Base-by-base conservation (phyloP, 2,888 invertebrate genomes). In the Operophtera brumata region DNA sequence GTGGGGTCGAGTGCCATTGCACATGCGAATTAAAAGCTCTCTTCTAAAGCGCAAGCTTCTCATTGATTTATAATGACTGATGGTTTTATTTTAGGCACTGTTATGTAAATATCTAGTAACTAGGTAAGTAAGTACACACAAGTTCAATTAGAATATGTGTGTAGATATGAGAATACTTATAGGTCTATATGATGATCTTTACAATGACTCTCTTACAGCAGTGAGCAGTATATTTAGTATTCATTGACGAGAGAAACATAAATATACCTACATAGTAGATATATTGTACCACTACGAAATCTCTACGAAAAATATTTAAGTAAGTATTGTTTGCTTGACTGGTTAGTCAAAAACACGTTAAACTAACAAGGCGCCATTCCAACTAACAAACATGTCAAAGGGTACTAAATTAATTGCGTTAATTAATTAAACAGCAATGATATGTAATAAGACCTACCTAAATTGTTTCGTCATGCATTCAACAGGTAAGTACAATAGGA, bases 391-490 rank as follows among this genome's bases (percentile, higher is more conserved):
- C 30, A 44, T 43, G 42, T 44, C 20, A 46, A 47, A 37, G 44
- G 34, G 28, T 39, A 20, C 20, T 20, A 20, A 40, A 66, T 62
- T 62, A 61, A 68, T 67, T 62, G 64, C 30, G 61, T 62, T 64
- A 46, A 58, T 54, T 61, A 30, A 30, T 30, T 2, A 30, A 65
- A 63, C 51, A 41, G 53, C 48, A 59, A 57, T 56, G 53, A 44
- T 62, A 57, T 61, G 54, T 59, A 28, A 11, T n/a, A 37, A 4
- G 20, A 20, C 4, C 20, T 20, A 20, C 20, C 20, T 10, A 59
- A 62, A 63, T 69, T 69, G 47, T 52, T 48, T 76, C 70, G 77
- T 78, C 77, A 77, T 75, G 77, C 82, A 80, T 82, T 86, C 87
- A 88, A 88, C 87, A 88, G 80, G 82, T 82, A 78, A 54, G 54